Evolutionary conservation across 2,888 invertebrate genomes (phyloP), one percentile per base, ranked within the genome.

Genomic region (Ichneumoninae sp.): DNA sequence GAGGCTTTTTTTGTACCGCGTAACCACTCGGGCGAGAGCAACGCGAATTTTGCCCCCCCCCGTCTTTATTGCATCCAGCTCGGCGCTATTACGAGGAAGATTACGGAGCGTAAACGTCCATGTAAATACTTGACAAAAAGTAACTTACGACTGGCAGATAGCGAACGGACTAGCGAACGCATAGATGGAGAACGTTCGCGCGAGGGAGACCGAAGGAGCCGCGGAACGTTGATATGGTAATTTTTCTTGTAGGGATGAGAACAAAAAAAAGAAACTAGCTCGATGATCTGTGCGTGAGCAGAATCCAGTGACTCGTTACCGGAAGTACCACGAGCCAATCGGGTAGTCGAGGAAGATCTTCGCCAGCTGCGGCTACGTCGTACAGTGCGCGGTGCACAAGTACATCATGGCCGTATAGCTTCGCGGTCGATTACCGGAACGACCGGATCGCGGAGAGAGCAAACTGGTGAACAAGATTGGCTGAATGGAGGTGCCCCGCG

Each of bases 231-330:
- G 80, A 68, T 80, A 74, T 68, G 68, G 68, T 71, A 73, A 57
- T 68, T 68, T 66, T 63, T 80, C 66, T 80, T 57, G 73, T 80
- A 66, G 22, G 30, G 22, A 68, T 80, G 44, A 73, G 80, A 74
- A 68, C 3, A 44, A 3, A 13, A 79, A 80, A 73, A 7, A 71
- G 26, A 26, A 26, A 26, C 26, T 65, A n/a, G 52, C 73, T 66
- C 26, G 66, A 22, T 50, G 71, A 52, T 52, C 65, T 60, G 57
- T 66, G 63, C 79, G 63, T 71, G 73, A 65, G 66, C 19, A 66
- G 79, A 73, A 80, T 80, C 65, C 73, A 66, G 71, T 73, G 73
- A 73, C 73, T 73, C 57, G 65, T 52, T 73, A 50, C 79, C 79
- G 80, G 80, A 80, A 80, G 68, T 57, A 65, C 66, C 52, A n/a